Percentiles rank a stretch among this genome's conserved stretches.
Evolutionary conservation across 1,140 invertebrate species (phyloP).

Genomic region (Ceratosolen fusciceps): DNA sequence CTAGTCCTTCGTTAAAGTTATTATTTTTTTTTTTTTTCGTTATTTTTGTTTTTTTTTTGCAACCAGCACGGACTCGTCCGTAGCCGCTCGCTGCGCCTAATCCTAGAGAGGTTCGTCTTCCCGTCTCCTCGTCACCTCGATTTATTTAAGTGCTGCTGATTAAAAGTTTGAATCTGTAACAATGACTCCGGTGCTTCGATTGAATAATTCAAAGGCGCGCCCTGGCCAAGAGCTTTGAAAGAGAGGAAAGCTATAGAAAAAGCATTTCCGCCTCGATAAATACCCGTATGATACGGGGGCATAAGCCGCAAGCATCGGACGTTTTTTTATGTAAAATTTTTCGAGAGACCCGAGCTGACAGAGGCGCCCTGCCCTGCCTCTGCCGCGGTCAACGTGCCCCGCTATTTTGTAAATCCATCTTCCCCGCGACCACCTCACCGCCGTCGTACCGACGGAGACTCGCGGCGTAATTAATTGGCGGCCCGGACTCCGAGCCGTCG

Average conservation of each 20-base stretch:
- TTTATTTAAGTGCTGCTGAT: constrained; percentile 15
- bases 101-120: constrained; percentile 6
- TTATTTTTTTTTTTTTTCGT: background rate
- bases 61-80: background rate
- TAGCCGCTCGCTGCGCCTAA: background rate
- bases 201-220: constrained; percentile 47
- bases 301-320: constrained; percentile 1
- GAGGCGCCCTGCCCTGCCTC: too few relatives aligned
- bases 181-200: constrained; percentile 23
- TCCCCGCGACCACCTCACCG: too few relatives aligned
- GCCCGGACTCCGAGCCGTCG: background rate
- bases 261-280: constrained; percentile 43
- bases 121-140: background rate
- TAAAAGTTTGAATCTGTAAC: constrained; percentile 41
- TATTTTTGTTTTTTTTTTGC: background rate
- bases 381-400: constrained; percentile 25
- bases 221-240: constrained; percentile 6
- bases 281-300: constrained; percentile 45
- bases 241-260: constrained; percentile 33
- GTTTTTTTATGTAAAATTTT: constrained; percentile 41
- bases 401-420: background rate
- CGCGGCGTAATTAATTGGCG: background rate
- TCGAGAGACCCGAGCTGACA: background rate
- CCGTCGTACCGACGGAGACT: too few relatives aligned
- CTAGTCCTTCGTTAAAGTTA: background rate